Base-by-base conservation (phyloP, 2,888 invertebrate species). In the Isotomurus palustris region DNA sequence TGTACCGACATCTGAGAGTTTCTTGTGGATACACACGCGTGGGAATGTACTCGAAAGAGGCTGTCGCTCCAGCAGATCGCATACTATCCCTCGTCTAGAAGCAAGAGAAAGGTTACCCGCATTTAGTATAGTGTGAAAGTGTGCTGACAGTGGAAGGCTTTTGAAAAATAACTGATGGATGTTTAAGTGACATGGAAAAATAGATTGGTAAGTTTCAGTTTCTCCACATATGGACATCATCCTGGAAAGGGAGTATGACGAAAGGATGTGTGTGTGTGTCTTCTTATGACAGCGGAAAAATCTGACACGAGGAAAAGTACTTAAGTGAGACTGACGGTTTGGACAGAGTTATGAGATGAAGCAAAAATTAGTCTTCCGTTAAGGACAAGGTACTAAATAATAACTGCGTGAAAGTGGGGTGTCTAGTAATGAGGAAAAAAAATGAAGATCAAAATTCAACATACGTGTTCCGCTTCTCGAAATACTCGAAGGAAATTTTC, bases 401-500 rank as follows among this genome's bases (percentile, higher is more conserved):
- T 12, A 32, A 10, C 12, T 32, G 32, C 32, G 12, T 32, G 12
- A 8, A 32, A 32, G 8, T 12, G 32, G 12, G 17, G 14, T 22
- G 40, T 40, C 6, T 14, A 40, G 17, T 14, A 40, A 40, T 6
- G 17, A 17, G 10, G 35, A 50, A 2, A 36, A 14, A 50, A 6
- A n/a, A n/a, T n/a, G n/a, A n/a, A n/a, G 17, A 43, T 17, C 21
- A 19, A 14, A 35, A 44, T 8, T 21, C 2, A 12, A 41, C 71
- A 49, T 65, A 74, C 75, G 68, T 72, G 67, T 66, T 75, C 75
- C 5, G 71, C 74, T 57, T 72, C 71, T 22, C 71, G 56, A 53
- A 75, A 72, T 17, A 78, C 77, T 32, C 79, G 72, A 27, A 78
- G 71, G 29, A 78, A 73, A 62, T 78, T 79, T 56, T 69, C 70